Base-by-base conservation (phyloP, 2,113 vertebrate species). In the Otis tarda region DNA sequence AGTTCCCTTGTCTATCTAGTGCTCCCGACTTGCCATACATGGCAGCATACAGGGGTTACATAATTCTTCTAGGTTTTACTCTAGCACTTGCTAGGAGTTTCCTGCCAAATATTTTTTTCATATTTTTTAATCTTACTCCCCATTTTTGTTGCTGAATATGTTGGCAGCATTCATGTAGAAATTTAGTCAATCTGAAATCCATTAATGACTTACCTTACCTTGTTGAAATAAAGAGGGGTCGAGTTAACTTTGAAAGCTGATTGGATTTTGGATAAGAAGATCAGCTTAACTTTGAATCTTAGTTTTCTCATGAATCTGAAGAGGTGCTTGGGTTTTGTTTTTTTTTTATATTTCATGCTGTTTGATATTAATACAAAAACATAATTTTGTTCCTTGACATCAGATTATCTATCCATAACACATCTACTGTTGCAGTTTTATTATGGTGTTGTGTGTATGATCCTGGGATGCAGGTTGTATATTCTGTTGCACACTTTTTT, bases 21-120 rank as follows among this genome's bases (percentile, higher is more conserved):
- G 14, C 18, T 82, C 52, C 77, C 75, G 41, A 47, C 3, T 85
- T 67, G 27, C 14, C 39, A 31, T n/a, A 43, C 39, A 16, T 57
- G 20, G 16, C 23, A 87, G 16, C 1, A 0, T 30, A 75, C 39
- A 37, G 24, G 20, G 39, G 31, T 35, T 41, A 50, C 0, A 2
- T n/a, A 33, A 30, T 65, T 25, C 14, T 47, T 52, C 11, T 21
- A 31, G 12, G 9, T 81, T 85, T 55, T 90, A 6, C n/a, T 78
- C 50, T 67, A 86, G 67, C 5, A 3, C 30, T 57, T 89, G 33
- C 10, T 43, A 37, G 28, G 65, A 52, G 6, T 49, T 83, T 63
- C 20, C 53, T 39, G 8, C 2, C 5, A 76, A 43, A 73, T 90
- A 71, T 43, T 43, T 76, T 76, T 79, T 83, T 53, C 3, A 67